These are phyloP conservation scores for Caenorhabditis sulstoni DNA, from an alignment of 2,888 invertebrate genomes.

Conservation along the genomic window DNA sequence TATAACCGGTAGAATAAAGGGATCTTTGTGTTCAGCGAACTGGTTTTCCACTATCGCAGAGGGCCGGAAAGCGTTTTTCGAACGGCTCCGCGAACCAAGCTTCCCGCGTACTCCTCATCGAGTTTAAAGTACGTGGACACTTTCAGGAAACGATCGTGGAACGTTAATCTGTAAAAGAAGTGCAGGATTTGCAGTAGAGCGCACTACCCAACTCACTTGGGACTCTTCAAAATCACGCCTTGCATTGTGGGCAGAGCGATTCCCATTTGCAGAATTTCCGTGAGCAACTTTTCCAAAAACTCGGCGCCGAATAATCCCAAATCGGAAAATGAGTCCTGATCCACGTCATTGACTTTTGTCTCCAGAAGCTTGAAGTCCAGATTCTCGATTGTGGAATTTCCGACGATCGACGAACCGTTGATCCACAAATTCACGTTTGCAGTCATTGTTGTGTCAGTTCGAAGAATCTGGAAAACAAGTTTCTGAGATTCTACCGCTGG, in stretches of 20 bases:
- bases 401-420: slow-evolving; percentile 71
- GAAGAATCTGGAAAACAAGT: slow-evolving; percentile 65
- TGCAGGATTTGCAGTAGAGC: neutral
- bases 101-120: slow-evolving; percentile 77
- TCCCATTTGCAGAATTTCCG: slow-evolving; percentile 79
- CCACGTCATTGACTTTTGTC: slow-evolving; percentile 75
- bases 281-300: slow-evolving; percentile 78
- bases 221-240: slow-evolving; percentile 78
- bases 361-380: slow-evolving; percentile 75
- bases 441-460: slow-evolving; percentile 79
- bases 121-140: slow-evolving; percentile 80
- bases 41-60: slow-evolving; percentile 5
- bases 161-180: slow-evolving; percentile 69
- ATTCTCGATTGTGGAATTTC: slow-evolving; percentile 79
- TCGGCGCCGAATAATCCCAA: slow-evolving; percentile 80
- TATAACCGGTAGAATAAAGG: slow-evolving; percentile 37
- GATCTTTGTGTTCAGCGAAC: neutral
- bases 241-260: slow-evolving; percentile 78
- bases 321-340: slow-evolving; percentile 78
- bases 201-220: slow-evolving; percentile 67
- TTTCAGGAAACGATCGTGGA: slow-evolving; percentile 78
- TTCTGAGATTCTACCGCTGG: too few relatives aligned
- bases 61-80: slow-evolving; percentile 70
- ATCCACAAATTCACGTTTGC: slow-evolving; percentile 79
- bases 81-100: slow-evolving; percentile 78